Evolutionary conservation across 2,113 vertebrate species (phyloP).

Genomic region (Charadrius vociferus): DNA sequence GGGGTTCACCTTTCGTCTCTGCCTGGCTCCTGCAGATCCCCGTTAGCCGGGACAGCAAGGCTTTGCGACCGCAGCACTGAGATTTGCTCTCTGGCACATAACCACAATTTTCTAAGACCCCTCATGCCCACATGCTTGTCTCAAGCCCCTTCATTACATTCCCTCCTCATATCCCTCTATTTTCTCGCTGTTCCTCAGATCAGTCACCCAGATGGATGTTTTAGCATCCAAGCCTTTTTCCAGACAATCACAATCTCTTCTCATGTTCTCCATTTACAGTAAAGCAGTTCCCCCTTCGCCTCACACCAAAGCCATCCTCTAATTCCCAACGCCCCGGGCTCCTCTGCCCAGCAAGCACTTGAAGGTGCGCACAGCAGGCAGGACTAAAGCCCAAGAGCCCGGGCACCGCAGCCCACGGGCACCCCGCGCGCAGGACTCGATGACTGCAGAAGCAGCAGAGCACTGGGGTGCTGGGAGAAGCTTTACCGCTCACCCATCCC

Average conservation of each 20-base stretch:
- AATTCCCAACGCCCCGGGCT: neutral
- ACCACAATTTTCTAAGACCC: neutral
- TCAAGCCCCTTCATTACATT: neutral
- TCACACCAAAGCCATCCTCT: neutral
- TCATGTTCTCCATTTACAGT: neutral
- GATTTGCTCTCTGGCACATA: neutral
- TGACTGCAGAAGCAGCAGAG: neutral
- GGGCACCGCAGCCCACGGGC: accelerated
- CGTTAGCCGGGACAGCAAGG: neutral
- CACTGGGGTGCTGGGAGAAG: neutral
- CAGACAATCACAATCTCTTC: neutral
- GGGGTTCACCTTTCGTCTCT: neutral
- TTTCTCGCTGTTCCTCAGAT: neutral
- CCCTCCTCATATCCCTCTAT: neutral
- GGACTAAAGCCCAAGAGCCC: neutral
- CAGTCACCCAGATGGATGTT: neutral
- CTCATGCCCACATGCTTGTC: accelerated
- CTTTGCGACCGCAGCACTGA: neutral
- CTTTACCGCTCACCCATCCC: neutral
- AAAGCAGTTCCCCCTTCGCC: neutral
- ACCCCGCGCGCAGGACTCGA: neutral
- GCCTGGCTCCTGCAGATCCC: neutral
- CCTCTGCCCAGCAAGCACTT: neutral
- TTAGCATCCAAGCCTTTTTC: neutral
- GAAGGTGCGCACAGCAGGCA: neutral